Conservation (phyloP, 2,113 vertebrate genomes). For the Lycaon pictus region DNA sequence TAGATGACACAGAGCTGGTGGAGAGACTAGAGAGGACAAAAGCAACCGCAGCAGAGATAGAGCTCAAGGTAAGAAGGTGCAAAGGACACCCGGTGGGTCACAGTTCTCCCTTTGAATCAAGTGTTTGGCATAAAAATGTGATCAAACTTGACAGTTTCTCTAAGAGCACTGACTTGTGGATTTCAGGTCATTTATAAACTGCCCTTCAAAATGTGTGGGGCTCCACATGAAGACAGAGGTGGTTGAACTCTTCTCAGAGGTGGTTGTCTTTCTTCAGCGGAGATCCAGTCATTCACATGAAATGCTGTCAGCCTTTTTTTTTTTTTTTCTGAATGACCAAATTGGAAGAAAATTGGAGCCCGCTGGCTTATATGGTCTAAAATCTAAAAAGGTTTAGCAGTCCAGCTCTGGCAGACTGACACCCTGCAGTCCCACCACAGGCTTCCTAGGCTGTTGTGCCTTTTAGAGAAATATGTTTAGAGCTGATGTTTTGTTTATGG, state of each 20-base stretch:
- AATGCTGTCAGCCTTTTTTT: not conserved
- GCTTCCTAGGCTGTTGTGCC: not conserved
- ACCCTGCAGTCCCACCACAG: not conserved
- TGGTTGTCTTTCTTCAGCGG: not conserved
- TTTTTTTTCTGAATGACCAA: not conserved
- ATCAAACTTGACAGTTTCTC: not conserved
- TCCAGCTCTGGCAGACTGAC: not conserved
- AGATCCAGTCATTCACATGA: not conserved
- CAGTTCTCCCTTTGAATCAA: rapidly evolving
- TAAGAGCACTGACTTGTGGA: not conserved
- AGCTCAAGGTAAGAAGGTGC: slow-evolving; percentile 85
- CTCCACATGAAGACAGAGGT: not conserved
- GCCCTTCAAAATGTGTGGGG: not conserved
- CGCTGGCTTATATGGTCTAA: not conserved
- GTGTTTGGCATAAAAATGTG: rapidly evolving
- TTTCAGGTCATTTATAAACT: not conserved
- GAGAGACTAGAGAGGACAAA: slow-evolving; percentile 91
- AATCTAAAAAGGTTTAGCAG: not conserved
- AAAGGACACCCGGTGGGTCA: rapidly evolving
- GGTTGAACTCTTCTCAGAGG: too few relatives aligned
- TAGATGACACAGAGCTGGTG: slow-evolving; percentile 89
- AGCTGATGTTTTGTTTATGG: not conserved
- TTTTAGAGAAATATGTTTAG: slow-evolving; percentile 29
- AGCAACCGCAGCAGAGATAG: slow-evolving; percentile 88
- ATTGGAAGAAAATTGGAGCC: not conserved